Percentiles rank a stretch among this genome's conserved stretches.
phyloP scores from a whole-genome alignment of 2,113 vertebrate genomes.

The Sinocyclocheilus anophthalmus region DNA sequence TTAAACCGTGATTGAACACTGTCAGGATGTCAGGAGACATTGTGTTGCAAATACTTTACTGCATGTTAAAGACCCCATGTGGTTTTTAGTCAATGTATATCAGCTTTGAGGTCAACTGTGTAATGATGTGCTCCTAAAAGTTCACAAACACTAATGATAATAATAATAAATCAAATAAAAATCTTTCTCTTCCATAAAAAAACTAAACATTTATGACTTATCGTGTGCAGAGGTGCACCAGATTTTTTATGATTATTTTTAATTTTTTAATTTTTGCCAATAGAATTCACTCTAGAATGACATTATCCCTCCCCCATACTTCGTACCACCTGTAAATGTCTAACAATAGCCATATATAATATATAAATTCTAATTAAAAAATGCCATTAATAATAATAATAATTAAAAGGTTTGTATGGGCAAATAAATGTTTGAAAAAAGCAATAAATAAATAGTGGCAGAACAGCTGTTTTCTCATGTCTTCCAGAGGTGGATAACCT shows the following conservation, averaged over 20 bases:
- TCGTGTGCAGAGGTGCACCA: too few species aligned
- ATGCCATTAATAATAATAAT: not conserved
- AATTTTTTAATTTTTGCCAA: too few species aligned
- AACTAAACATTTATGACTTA: too few species aligned
- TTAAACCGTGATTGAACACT: not conserved
- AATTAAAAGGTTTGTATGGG: not conserved
- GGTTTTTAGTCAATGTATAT: not conserved
- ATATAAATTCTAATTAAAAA: not conserved
- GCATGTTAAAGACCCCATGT: conserved; percentile 1
- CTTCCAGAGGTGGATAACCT: conserved; percentile 51
- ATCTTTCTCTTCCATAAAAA: not conserved
- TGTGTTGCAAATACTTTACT: not conserved
- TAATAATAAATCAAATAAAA: not conserved
- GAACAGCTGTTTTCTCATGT: conserved; percentile 64
- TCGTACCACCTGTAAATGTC: not conserved
- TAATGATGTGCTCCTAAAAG: not conserved
- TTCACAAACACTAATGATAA: not conserved
- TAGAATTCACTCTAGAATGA: not conserved
- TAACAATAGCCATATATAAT: not conserved
- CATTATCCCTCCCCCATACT: not conserved
- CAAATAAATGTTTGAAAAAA: not conserved
- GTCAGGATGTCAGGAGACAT: too few species aligned
- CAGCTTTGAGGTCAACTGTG: not conserved
- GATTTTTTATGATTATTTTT: too few species aligned
- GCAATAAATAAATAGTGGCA: conserved; percentile 37